Evolutionary conservation across 2,797 vertebrate species (phyloP), one percentile per base, ranked within the genome.

Genomic region (Fringilla coelebs): DNA sequence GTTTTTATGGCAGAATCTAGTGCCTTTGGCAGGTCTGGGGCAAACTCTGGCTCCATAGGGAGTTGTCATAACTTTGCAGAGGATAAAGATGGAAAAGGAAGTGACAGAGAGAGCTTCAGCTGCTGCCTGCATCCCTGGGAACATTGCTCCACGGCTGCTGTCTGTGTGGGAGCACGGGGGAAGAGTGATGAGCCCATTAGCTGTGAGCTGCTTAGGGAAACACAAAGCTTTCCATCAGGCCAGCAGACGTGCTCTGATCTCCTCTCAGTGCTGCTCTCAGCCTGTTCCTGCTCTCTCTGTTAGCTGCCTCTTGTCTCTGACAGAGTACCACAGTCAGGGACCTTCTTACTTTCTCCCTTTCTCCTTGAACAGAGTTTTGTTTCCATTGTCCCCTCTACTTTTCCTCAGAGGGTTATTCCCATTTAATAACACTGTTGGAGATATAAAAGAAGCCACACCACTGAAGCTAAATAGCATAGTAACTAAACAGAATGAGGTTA

Each of bases 121-220:
- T 66, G 19, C 46, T 65, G 34, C 11, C 66, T 77, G 61, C 3
- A 3, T 70, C 54, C 43, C 60, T n/a, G 61, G 75, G 82, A 81
- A 60, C 0, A 5, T 2, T 36, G 51, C 26, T 77, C 13, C 0
- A 0, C 31, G 78, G 22, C 68, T 92, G 54, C 85, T 70, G 70
- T 29, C 82, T 62, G 6, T 18, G 16, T 14, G 32, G 84, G 49
- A 80, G 54, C 7, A 4, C 61, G 0, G 0, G 57, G 32, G 66
- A 85, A 85, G 87, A 91, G 70, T 68, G 85, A 89, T 92, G 89
- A 88, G 70, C 66, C 85, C 85, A 70, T 76, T 81, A 76, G 46
- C 88, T 88, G 46, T 62, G 76, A 68, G 83, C 76, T 86, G 91
- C 89, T 94, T 78, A 88, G 76, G 74, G 82, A 88, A 89, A 78